These are phyloP conservation scores for Varecia variegata DNA, from an alignment of 2,797 vertebrate genomes.

Conservation along the genomic window DNA sequence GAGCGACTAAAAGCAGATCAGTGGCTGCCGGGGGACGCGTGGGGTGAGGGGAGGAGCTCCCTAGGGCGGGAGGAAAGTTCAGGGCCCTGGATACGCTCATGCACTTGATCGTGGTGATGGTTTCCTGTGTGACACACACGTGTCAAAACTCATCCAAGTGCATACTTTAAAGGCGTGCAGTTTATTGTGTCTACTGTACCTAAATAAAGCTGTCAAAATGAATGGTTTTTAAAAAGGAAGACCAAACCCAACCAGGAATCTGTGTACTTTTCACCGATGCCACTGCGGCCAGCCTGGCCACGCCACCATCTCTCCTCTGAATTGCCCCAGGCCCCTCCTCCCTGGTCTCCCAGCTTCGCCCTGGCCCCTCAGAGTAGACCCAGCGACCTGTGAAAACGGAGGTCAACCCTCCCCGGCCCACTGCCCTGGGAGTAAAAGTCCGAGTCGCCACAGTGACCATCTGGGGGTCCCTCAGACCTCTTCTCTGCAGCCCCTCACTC, in stretches of 20 bases:
- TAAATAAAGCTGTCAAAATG: background rate
- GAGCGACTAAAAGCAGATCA: background rate
- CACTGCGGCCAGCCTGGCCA: background rate
- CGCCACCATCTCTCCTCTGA: background rate
- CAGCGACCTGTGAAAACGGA: background rate
- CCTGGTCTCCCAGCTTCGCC: background rate
- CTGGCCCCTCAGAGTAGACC: too few relatives aligned
- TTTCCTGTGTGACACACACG: rapidly evolving
- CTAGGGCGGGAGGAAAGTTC: background rate
- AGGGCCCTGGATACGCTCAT: rapidly evolving
- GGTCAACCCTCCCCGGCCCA: background rate
- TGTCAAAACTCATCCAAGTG: background rate
- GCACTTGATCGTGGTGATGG: background rate
- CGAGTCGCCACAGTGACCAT: rapidly evolving
- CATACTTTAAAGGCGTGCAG: background rate
- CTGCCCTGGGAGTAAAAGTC: background rate
- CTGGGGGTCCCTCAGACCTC: background rate
- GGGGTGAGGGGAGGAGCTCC: background rate
- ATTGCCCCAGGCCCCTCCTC: background rate
- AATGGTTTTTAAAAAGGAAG: background rate
- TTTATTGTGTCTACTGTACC: background rate
- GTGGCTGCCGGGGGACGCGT: background rate
- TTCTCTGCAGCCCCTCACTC: background rate
- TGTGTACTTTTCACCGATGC: rapidly evolving
- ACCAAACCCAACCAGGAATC: background rate